Evolutionary conservation across 2,888 invertebrate genomes (phyloP), one percentile per base, ranked within the genome.

Genomic region (Drosophila demipolita): DNA sequence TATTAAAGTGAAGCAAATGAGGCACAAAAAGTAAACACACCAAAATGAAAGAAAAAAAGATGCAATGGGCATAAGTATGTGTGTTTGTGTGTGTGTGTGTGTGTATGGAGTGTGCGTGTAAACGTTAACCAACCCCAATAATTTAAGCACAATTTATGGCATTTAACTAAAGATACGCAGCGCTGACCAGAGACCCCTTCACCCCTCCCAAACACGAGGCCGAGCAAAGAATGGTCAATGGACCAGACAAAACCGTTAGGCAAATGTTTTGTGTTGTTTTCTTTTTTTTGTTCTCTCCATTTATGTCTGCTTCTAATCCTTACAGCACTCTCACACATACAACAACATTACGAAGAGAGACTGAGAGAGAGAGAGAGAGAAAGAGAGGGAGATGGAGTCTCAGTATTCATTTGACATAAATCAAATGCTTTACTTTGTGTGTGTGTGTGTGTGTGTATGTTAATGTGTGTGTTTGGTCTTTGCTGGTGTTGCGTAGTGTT

Each of bases 61-160:
- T 55, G 54, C 54, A 65, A 59, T 23, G 29, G 52, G 40, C 29
- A 26, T 48, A 49, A 26, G n/a, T 17, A 32, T 40, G 48, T 15
- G 42, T 36, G 66, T 38, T 23, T 63, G 15, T 48, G 38, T 60
- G 40, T 48, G 32, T 42, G 53, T 45, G 45, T 45, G 55, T 57
- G 40, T 57, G 57, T 48, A 17, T 64, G 49, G 59, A 35, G 53
- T 40, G 32, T 67, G 57, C 42, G 33, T 55, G 33, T 61, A 57
- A 67, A 79, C 54, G 82, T 87, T 79, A 86, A 76, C 71, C 89
- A 87, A 87, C 87, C 89, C 87, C 90, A 90, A 87, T 87, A 90
- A 90, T 87, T 87, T 89, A 87, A 88, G 88, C 87, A 83, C 74
- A 87, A 87, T 87, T 87, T 87, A 87, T 90, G 84, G 90, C 84